These are phyloP conservation scores for Amphiprion ocellaris DNA, from an alignment of 2,113 vertebrate species.

Conservation along the genomic window DNA sequence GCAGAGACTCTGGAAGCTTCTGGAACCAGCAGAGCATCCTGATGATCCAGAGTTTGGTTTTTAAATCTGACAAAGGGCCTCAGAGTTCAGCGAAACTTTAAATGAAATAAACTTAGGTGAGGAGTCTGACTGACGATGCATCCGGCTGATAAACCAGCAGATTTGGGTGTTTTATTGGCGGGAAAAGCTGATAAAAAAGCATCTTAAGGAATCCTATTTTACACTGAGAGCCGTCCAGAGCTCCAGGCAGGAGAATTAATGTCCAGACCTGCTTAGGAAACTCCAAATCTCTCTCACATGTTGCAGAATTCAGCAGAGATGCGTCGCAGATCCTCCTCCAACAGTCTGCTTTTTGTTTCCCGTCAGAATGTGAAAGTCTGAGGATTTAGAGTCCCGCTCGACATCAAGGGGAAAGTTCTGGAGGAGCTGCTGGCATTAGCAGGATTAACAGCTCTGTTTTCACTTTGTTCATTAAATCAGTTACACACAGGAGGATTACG, in stretches of 20 bases:
- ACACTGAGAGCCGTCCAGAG: conserved; percentile 63
- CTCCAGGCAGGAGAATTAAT: conserved; percentile 71
- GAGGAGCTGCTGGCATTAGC: conserved; percentile 47
- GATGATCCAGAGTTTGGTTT: conserved; percentile 27
- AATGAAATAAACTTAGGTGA: not conserved
- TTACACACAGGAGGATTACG: conserved; percentile 76
- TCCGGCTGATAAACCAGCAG: conserved; percentile 53
- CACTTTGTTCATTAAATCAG: conserved; percentile 80
- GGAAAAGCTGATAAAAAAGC: conserved; percentile 36
- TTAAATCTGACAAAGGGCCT: conserved; percentile 50
- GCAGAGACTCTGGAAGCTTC: conserved; percentile 32
- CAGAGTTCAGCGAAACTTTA: conserved; percentile 26
- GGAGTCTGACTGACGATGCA: conserved; percentile 50
- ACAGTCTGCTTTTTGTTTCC: conserved; percentile 61
- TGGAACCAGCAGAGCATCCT: conserved; percentile 62
- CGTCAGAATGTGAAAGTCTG: conserved; percentile 53
- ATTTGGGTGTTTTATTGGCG: conserved; percentile 40
- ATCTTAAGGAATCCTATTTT: conserved; percentile 57
- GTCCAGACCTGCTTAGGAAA: conserved; percentile 76
- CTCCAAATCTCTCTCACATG: conserved; percentile 76
- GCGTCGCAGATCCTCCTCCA: conserved; percentile 58
- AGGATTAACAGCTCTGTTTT: conserved; percentile 75
- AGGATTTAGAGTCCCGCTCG: conserved; percentile 62
- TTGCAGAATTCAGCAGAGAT: conserved; percentile 55
- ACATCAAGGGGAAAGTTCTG: conserved; percentile 62